Evolutionary conservation across 2,888 invertebrate species (phyloP).

Genomic region (Orthosia gracilis): DNA sequence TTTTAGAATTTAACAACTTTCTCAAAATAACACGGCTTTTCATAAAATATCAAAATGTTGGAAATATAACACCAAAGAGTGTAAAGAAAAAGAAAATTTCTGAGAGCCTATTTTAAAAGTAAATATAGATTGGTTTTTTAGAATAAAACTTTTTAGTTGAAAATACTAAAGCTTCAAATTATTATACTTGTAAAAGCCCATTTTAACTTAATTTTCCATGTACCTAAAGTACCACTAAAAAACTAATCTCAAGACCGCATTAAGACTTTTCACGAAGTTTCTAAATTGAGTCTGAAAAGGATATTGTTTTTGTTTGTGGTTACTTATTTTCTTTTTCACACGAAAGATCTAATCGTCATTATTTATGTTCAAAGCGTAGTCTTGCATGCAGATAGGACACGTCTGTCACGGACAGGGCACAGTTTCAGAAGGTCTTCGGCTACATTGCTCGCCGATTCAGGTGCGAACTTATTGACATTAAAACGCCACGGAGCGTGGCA

Average conservation of each 20-base stretch:
- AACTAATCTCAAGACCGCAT: constrained; percentile 12
- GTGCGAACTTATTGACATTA: too few species aligned
- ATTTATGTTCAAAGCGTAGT: constrained; percentile 27
- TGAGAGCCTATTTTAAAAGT: not conserved
- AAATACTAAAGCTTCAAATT: constrained; percentile 18
- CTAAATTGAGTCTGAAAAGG: not conserved
- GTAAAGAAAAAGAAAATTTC: not conserved
- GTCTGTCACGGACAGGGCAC: too few species aligned
- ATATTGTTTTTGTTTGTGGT: not conserved
- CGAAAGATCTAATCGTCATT: not conserved
- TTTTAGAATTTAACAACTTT: not conserved
- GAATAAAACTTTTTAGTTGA: not conserved
- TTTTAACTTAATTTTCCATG: constrained; percentile 22
- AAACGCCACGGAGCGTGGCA: too few species aligned
- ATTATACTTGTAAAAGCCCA: not conserved
- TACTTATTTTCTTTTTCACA: constrained; percentile 10
- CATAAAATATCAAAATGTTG: not conserved
- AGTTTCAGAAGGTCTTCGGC: too few species aligned
- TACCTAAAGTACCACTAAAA: constrained; percentile 1
- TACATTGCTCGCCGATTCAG: too few species aligned
- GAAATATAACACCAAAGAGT: not conserved
- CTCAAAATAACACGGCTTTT: constrained; percentile 6
- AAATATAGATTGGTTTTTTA: not conserved
- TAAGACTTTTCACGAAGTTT: constrained; percentile 4
- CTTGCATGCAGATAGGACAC: not conserved